These are phyloP conservation scores for Chinchilla lanigera DNA, from an alignment of 2,113 vertebrate species.

Conservation along the genomic window DNA sequence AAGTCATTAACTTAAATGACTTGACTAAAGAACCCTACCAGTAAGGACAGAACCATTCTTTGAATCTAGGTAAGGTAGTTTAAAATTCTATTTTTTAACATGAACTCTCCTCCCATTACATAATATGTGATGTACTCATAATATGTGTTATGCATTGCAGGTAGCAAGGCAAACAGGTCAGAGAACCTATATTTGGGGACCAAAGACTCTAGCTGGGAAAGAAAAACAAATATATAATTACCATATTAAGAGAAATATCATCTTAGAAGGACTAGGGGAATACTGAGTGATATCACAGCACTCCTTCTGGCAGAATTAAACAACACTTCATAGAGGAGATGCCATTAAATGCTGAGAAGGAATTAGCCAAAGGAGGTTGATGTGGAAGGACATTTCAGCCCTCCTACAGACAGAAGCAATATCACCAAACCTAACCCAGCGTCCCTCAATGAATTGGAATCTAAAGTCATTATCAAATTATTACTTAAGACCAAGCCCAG, in stretches of 20 bases:
- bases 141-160: not conserved
- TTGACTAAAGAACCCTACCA: not conserved
- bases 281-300: fast-evolving
- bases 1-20: not conserved
- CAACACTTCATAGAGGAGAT: not conserved
- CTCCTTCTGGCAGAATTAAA: not conserved
- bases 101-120: not conserved
- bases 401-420: not conserved
- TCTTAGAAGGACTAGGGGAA: not conserved
- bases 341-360: not conserved
- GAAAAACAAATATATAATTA: not conserved
- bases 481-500: not conserved
- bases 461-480: not conserved
- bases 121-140: not conserved
- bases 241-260: not conserved
- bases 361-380: not conserved
- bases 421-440: not conserved
- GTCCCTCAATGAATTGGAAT: not conserved
- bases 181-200: not conserved
- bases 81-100: not conserved
- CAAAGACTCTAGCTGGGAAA: not conserved
- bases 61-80: not conserved
- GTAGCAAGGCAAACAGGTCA: not conserved
- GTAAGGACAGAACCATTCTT: not conserved
- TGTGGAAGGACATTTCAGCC: not conserved